phyloP scores from a whole-genome alignment of 1,140 invertebrate genomes.

The Pissodes strobi region DNA sequence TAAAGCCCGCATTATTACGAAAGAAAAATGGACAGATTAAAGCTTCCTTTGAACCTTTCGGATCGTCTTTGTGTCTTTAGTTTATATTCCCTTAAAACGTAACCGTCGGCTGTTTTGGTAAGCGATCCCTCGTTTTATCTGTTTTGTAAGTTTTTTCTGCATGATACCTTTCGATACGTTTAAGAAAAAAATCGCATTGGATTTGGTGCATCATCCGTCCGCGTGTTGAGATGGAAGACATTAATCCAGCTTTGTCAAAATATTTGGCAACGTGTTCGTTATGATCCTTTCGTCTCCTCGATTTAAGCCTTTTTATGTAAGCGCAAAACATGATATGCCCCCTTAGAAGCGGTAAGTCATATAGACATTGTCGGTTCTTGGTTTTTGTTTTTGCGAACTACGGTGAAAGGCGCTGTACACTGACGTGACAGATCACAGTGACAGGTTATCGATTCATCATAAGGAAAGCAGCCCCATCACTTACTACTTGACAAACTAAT shows the following conservation, averaged over 20 bases:
- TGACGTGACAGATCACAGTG: too few species aligned
- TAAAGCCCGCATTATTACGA: conserved; percentile 24
- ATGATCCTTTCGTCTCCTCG: too few species aligned
- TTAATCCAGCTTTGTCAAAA: conserved; percentile 38
- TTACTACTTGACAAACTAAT: too few species aligned
- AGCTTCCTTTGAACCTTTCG: conserved; percentile 23
- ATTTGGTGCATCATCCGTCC: neutral
- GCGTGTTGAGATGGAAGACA: conserved; percentile 25
- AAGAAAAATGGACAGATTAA: conserved; percentile 34
- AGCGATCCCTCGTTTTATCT: neutral
- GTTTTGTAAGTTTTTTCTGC: conserved; percentile 23
- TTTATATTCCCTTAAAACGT: neutral
- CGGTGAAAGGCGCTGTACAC: too few species aligned
- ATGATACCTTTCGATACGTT: conserved; percentile 24
- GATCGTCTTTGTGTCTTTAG: conserved; percentile 23
- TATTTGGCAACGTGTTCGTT: too few species aligned
- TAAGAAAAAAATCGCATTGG: conserved; percentile 28
- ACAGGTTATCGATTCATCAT: too few species aligned
- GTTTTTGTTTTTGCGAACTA: too few species aligned
- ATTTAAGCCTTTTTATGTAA: too few species aligned
- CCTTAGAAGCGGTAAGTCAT: too few species aligned
- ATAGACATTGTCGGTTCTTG: too few species aligned
- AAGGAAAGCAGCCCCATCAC: too few species aligned
- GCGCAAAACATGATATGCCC: too few species aligned
- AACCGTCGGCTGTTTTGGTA: conserved; percentile 18